Percentiles rank a stretch among this genome's conserved stretches.
phyloP scores from a whole-genome alignment of 2,113 vertebrate species.

The Grallaria varia region DNA sequence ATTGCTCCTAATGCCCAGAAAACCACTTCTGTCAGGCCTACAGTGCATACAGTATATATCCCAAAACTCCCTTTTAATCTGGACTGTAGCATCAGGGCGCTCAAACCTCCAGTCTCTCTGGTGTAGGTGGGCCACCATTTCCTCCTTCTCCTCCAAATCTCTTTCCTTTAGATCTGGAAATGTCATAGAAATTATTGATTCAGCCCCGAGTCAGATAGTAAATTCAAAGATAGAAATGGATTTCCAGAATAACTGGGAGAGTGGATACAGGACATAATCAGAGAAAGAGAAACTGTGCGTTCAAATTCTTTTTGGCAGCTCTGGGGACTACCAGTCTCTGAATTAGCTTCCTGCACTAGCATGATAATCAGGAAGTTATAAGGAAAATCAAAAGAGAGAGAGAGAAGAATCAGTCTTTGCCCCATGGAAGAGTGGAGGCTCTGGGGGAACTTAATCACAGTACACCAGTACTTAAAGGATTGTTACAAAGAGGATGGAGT shows the following conservation, averaged over 20 bases:
- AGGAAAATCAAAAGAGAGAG: neutral
- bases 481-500: neutral
- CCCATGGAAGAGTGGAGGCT: neutral
- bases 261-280: neutral
- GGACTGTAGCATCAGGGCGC: neutral
- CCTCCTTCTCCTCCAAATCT: neutral
- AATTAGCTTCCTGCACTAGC: neutral
- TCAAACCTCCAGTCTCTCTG: neutral
- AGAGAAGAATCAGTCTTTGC: neutral
- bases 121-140: rapidly evolving
- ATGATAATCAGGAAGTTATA: neutral
- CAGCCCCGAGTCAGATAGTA: neutral
- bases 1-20: neutral
- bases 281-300: neutral
- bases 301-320: neutral
- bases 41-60: neutral
- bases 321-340: neutral
- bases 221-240: neutral
- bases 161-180: neutral
- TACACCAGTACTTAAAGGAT: neutral
- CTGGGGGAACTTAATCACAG: neutral
- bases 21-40: neutral
- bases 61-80: neutral
- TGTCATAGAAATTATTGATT: neutral
- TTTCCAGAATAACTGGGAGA: neutral